Base-by-base conservation (phyloP, 2,113 vertebrate species). In the Alouatta palliata region DNA sequence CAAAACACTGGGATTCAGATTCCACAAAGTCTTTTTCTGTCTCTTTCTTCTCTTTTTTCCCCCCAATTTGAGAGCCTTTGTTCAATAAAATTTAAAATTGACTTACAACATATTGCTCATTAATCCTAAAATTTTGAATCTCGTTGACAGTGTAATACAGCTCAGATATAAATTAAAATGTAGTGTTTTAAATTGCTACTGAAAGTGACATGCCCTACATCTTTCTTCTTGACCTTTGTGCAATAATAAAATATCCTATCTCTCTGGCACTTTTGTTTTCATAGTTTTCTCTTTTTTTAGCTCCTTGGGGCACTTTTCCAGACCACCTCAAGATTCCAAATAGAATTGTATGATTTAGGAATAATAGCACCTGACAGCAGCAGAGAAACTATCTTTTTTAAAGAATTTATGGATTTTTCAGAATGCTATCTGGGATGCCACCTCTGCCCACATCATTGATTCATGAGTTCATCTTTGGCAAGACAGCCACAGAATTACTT, bases 401-500 rank as follows among this genome's bases (percentile, higher is more conserved):
- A 97, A 97, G 98, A 96, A 98, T 98, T 98, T 97, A 98, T 95
- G 97, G 96, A 97, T 98, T 98, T 98, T 83, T 79, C 83, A 70
- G 97, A 97, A 89, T 56, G 83, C 91, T 97, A 71, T 97, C 96
- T 97, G 71, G 71, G 97, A 97, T 97, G 97, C 96, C 96, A 97
- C 97, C 93, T 87, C 97, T 97, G 87, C 88, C 98, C 97, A 97
- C 97, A 98, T 97, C 98, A 96, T 97, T 97, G 98, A 98, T 98
- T 98, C 98, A 98, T 97, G 97, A 98, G 96, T 95, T 97, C 98
- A 98, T 98, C 98, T 98, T 97, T 96, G 83, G 40, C 88, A 97
- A 98, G 97, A 98, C 97, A 98, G 97, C 70, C 86, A 94, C 90
- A 98, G 97, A 99, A 99, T 98, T 98, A 96, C 97, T 98, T 98